Evolutionary conservation across 1,140 invertebrate genomes (phyloP).

Genomic region (Arctopsyche grandis): DNA sequence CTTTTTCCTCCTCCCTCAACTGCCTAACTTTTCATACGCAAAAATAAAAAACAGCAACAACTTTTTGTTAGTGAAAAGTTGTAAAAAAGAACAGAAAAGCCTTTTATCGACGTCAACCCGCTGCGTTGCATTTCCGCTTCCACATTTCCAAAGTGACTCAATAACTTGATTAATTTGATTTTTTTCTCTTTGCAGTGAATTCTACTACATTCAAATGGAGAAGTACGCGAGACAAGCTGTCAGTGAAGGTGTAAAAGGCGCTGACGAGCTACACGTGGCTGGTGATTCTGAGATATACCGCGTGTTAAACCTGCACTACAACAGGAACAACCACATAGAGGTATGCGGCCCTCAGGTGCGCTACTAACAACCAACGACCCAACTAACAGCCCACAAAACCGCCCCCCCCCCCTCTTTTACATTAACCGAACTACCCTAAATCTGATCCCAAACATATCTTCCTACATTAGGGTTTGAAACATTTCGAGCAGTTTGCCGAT

Average conservation of each 20-base stretch:
- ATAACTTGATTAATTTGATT: not conserved
- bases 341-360: slow-evolving; percentile 70
- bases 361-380: slow-evolving; percentile 55
- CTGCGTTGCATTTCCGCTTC: not conserved
- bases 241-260: slow-evolving; percentile 93
- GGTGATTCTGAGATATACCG: slow-evolving; percentile 97
- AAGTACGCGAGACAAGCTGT: slow-evolving; percentile 98
- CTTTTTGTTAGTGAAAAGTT: slow-evolving; percentile 4
- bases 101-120: not conserved
- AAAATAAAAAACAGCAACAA: not conserved
- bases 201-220: slow-evolving; percentile 99
- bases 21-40: not conserved
- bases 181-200: slow-evolving; percentile 82
- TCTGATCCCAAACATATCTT: too few species aligned
- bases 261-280: slow-evolving; percentile 93
- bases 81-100: not conserved
- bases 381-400: slow-evolving; percentile 61
- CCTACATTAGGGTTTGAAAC: not conserved
- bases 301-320: slow-evolving; percentile 99
- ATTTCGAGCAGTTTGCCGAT: too few species aligned
- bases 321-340: slow-evolving; percentile 99
- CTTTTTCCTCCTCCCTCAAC: too few species aligned
- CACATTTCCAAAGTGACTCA: too few species aligned
- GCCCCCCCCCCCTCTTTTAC: not conserved
- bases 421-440: not conserved